A percentile compares a stretch with the other conserved stretches of the same genome.
Evolutionary conservation across 2,113 vertebrate species (phyloP).

Genomic region (Phylloscopus whistleri): DNA sequence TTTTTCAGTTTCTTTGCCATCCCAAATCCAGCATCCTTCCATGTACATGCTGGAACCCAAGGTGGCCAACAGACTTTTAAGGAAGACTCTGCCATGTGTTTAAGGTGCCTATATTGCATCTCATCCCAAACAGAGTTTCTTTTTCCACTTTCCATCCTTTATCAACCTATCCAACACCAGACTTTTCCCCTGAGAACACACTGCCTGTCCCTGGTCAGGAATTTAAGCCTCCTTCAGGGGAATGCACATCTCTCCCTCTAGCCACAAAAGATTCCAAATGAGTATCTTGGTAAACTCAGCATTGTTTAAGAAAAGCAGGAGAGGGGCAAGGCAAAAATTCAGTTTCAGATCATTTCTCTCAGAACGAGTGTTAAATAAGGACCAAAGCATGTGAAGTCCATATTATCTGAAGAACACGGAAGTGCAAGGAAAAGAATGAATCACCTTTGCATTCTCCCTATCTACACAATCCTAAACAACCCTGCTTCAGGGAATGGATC

Average conservation of each 20-base stretch:
- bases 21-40: neutral
- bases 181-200: neutral
- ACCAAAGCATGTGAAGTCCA: neutral
- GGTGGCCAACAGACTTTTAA: neutral
- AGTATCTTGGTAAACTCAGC: neutral
- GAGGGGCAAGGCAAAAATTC: neutral
- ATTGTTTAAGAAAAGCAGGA: neutral
- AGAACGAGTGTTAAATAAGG: neutral
- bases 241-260: neutral
- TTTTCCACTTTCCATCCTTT: neutral
- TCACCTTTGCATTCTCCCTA: neutral
- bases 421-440: neutral
- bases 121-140: neutral
- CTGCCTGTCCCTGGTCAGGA: neutral
- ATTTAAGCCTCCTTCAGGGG: neutral
- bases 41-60: neutral
- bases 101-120: neutral
- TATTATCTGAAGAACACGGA: neutral
- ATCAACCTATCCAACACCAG: neutral
- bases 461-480: neutral
- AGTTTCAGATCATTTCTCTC: neutral
- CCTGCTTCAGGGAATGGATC: neutral
- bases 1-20: neutral
- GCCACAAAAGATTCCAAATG: neutral
- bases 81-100: neutral